phyloP scores from a whole-genome alignment of 2,888 invertebrate species.

The Trichacis sp. region DNA sequence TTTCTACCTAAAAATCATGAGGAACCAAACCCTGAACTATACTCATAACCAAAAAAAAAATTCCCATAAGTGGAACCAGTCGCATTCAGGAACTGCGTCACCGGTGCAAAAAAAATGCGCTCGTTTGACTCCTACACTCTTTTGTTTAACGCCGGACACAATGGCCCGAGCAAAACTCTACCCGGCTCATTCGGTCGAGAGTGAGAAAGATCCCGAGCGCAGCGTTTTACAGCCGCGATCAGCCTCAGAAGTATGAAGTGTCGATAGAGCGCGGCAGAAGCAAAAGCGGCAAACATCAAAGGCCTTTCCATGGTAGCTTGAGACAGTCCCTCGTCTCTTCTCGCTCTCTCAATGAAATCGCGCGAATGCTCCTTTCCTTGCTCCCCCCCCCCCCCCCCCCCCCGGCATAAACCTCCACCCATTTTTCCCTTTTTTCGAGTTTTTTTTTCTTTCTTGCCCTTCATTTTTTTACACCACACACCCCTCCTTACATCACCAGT shows the following conservation, averaged over 20 bases:
- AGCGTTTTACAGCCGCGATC: constrained; percentile 68
- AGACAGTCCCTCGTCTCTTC: constrained; percentile 34
- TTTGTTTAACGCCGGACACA: constrained; percentile 53
- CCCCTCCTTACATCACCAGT: no score
- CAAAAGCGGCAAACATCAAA: constrained; percentile 68
- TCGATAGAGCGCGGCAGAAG: constrained; percentile 69
- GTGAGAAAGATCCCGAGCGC: constrained; percentile 52
- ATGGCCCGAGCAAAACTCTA: constrained; percentile 45
- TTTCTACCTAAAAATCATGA: no score
- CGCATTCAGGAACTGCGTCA: no score
- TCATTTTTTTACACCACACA: no score
- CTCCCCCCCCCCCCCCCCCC: constrained; percentile 10
- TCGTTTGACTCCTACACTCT: constrained; percentile 23
- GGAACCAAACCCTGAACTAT: no score
- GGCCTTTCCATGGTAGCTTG: constrained; percentile 58
- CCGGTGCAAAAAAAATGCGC: constrained; percentile 6
- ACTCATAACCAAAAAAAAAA: no score
- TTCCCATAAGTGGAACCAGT: no score
- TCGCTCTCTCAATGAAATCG: constrained; percentile 27
- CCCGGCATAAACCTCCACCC: no score
- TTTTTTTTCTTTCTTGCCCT: no score
- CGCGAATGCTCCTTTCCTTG: constrained; percentile 45
- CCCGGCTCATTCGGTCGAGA: constrained; percentile 32
- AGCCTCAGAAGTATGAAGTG: constrained; percentile 69
- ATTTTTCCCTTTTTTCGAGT: no score